These are phyloP conservation scores for Neodiprion pinetum DNA, from an alignment of 1,140 invertebrate genomes.

Conservation along the genomic window DNA sequence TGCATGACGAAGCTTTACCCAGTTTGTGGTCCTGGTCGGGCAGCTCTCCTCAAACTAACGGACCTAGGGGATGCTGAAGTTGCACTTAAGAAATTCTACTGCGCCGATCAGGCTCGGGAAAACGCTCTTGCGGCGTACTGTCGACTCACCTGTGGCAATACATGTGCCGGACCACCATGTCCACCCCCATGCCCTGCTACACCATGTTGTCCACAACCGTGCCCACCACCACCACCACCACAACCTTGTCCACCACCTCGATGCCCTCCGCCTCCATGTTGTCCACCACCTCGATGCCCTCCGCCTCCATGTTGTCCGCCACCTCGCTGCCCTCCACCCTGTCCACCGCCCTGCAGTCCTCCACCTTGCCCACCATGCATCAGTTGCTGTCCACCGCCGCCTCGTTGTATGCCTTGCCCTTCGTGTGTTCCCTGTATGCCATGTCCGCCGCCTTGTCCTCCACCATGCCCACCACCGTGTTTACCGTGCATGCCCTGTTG, in stretches of 20 bases:
- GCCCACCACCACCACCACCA: slow-evolving; percentile 1
- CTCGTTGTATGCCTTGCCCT: slow-evolving; percentile 11
- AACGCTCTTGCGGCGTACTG: slow-evolving; percentile 46
- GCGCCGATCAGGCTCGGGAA: slow-evolving; percentile 43
- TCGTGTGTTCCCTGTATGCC: background rate
- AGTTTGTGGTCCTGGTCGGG: slow-evolving; percentile 67
- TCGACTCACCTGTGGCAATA: slow-evolving; percentile 36
- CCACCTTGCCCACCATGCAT: slow-evolving; percentile 18
- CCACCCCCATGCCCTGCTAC: slow-evolving; percentile 15
- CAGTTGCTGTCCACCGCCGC: slow-evolving; percentile 17
- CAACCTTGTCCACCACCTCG: background rate
- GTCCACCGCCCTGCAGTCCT: slow-evolving; percentile 16
- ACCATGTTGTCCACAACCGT: slow-evolving; percentile 12
- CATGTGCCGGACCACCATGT: slow-evolving; percentile 13
- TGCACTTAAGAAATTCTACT: slow-evolving; percentile 46
- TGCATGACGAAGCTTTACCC: slow-evolving; percentile 73
- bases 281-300: slow-evolving; percentile 18
- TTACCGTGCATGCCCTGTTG: slow-evolving; percentile 12
- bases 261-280: slow-evolving; percentile 20
- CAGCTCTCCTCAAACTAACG: slow-evolving; percentile 49
- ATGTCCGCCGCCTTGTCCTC: slow-evolving; percentile 13
- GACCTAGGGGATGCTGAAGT: slow-evolving; percentile 44
- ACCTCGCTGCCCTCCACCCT: background rate
- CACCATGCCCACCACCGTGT: background rate
- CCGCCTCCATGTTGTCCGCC: slow-evolving; percentile 19